Evolutionary conservation across 2,888 invertebrate genomes (phyloP).

Genomic region (Chrysolina americana): DNA sequence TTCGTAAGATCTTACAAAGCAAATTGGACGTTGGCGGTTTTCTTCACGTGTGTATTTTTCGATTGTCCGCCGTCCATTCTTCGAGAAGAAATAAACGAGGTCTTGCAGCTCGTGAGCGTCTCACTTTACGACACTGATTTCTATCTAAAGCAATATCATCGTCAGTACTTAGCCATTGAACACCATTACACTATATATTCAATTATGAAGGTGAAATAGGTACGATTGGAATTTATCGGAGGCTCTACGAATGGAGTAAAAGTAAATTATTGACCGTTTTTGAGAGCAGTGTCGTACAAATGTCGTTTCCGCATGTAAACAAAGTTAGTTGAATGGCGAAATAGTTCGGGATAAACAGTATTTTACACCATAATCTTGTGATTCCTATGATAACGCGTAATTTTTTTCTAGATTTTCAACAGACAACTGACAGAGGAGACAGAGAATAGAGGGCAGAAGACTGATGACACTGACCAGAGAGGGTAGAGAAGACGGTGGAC

Average conservation of each 20-base stretch:
- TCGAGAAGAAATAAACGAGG: conserved; percentile 51
- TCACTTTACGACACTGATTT: conserved; percentile 54
- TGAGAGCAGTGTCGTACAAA: conserved; percentile 12
- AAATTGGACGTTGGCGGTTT: conserved; percentile 12
- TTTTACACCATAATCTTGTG: too few relatives aligned
- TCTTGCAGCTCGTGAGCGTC: conserved; percentile 51
- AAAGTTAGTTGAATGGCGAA: too few relatives aligned
- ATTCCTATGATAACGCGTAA: too few relatives aligned
- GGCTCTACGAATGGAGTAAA: conserved; percentile 2
- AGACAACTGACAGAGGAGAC: too few relatives aligned
- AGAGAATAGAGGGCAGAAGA: too few relatives aligned
- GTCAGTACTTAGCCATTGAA: conserved; percentile 26
- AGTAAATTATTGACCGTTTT: conserved; percentile 18
- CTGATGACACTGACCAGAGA: too few relatives aligned
- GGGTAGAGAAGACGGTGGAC: too few relatives aligned
- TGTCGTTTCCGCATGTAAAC: neutral
- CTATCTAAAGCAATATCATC: conserved; percentile 44
- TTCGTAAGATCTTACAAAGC: conserved; percentile 25
- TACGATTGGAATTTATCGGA: conserved; percentile 11
- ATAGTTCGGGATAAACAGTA: too few relatives aligned
- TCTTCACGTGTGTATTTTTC: conserved; percentile 35
- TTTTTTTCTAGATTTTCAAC: too few relatives aligned
- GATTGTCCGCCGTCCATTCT: conserved; percentile 37
- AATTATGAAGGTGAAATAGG: conserved; percentile 30
- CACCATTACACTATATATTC: conserved; percentile 34